Evolutionary conservation across 2,888 invertebrate species (phyloP).

Genomic region (Chironomus tentans): DNA sequence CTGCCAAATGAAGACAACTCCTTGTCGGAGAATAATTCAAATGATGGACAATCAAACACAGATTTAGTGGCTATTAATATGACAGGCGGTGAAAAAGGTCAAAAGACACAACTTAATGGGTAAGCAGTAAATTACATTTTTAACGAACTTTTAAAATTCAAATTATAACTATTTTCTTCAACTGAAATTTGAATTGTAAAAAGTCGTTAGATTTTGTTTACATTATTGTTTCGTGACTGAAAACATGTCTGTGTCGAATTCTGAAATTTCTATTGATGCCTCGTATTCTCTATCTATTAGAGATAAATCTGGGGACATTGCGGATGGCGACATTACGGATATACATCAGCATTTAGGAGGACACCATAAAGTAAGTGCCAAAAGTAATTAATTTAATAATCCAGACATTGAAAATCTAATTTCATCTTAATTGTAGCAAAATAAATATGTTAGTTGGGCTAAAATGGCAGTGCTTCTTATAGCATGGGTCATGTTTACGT

Average conservation of each 20-base stretch:
- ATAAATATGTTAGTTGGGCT: constrained; percentile 38
- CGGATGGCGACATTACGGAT: constrained; percentile 14
- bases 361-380: constrained; percentile 9
- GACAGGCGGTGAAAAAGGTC: constrained; percentile 39
- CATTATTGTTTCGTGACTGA: background rate
- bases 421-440: constrained; percentile 30
- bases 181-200: background rate
- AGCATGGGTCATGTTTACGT: constrained; percentile 60
- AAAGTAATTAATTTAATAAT: background rate
- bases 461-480: constrained; percentile 48
- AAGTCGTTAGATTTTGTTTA: background rate
- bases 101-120: constrained; percentile 37
- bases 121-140: constrained; percentile 30
- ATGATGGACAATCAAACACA: constrained; percentile 26
- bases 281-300: background rate
- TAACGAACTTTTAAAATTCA: no score
- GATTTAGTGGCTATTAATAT: constrained; percentile 38
- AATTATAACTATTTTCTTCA: no score
- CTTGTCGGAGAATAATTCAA: constrained; percentile 32
- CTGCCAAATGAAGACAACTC: constrained; percentile 37
- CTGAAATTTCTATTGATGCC: no score
- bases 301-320: constrained; percentile 2
- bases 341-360: constrained; percentile 14
- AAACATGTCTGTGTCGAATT: no score
- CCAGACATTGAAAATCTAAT: background rate